Evolutionary conservation across 2,797 vertebrate genomes (phyloP).

Genomic region (Iguana delicatissima): DNA sequence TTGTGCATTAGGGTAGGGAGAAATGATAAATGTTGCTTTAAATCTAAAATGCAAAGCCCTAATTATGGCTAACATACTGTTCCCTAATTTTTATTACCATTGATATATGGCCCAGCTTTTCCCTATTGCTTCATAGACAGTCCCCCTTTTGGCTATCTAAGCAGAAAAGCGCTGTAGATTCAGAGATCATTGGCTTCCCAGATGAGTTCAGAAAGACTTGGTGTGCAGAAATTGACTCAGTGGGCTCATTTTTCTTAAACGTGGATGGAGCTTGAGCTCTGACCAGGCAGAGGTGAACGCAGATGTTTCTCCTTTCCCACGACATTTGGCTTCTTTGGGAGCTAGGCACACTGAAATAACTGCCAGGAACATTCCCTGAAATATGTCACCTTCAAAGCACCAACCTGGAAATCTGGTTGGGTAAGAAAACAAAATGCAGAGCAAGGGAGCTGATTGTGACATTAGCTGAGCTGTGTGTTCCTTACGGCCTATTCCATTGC

Average conservation of each 20-base stretch:
- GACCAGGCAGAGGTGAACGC: slow-evolving; percentile 63
- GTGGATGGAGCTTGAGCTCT: slow-evolving; percentile 45
- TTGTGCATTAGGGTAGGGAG: not conserved
- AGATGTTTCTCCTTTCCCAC: slow-evolving; percentile 49
- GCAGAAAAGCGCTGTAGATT: slow-evolving; percentile 67
- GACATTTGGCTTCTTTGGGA: slow-evolving; percentile 50
- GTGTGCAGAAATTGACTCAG: slow-evolving; percentile 55
- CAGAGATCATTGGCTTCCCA: slow-evolving; percentile 73
- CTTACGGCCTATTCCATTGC: not conserved
- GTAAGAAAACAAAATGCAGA: slow-evolving; percentile 61
- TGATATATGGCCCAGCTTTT: slow-evolving; percentile 42
- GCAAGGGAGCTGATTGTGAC: not conserved
- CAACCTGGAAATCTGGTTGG: slow-evolving; percentile 37
- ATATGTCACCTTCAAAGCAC: slow-evolving; percentile 52
- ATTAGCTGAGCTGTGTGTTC: slow-evolving; percentile 41
- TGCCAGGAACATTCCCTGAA: slow-evolving; percentile 32
- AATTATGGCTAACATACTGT: slow-evolving; percentile 36
- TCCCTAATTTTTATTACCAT: slow-evolving; percentile 57
- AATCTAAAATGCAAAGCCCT: slow-evolving; percentile 42
- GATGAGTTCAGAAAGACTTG: slow-evolving; percentile 61
- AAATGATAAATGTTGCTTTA: slow-evolving; percentile 44
- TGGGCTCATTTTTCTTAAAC: slow-evolving; percentile 65
- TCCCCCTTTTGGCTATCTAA: slow-evolving; percentile 56
- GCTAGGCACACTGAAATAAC: slow-evolving; percentile 31
- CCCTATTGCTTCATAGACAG: slow-evolving; percentile 44